Percentiles rank a stretch among this genome's conserved stretches.
phyloP scores from a whole-genome alignment of 2,113 vertebrate species.

The Dromas ardeola region DNA sequence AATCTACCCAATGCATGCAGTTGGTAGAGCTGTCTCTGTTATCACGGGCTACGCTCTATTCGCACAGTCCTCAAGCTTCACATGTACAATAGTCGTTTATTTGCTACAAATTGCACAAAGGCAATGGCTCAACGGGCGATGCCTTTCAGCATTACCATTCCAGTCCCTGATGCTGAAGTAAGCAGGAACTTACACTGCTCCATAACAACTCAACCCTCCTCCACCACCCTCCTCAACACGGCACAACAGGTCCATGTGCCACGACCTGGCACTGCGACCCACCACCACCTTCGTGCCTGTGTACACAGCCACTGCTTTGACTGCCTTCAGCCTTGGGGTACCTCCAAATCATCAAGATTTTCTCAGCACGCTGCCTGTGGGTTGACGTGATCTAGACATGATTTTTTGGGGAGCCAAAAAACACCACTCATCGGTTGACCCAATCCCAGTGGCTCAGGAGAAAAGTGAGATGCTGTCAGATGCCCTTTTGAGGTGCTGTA shows the following conservation, averaged over 20 bases:
- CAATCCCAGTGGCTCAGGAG: background rate
- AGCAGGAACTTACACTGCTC: background rate
- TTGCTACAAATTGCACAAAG: background rate
- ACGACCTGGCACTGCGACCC: background rate
- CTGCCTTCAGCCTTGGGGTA: background rate
- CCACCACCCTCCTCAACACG: background rate
- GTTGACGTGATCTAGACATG: background rate
- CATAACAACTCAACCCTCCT: background rate
- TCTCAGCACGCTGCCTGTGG: background rate
- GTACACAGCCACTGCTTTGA: background rate
- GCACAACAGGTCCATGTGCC: background rate
- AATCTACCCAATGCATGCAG: background rate
- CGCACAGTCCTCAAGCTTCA: background rate
- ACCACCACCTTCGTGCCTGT: rapidly evolving
- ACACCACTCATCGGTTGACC: background rate
- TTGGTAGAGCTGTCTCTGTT: background rate
- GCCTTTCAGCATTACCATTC: background rate
- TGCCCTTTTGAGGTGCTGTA: background rate
- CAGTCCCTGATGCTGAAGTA: background rate
- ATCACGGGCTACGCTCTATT: background rate
- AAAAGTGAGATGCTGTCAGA: background rate
- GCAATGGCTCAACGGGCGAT: rapidly evolving
- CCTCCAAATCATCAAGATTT: background rate
- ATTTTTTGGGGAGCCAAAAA: background rate
- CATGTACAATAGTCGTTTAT: background rate